phyloP scores from a whole-genome alignment of 2,797 vertebrate genomes.

The Austrolebias charrua region DNA sequence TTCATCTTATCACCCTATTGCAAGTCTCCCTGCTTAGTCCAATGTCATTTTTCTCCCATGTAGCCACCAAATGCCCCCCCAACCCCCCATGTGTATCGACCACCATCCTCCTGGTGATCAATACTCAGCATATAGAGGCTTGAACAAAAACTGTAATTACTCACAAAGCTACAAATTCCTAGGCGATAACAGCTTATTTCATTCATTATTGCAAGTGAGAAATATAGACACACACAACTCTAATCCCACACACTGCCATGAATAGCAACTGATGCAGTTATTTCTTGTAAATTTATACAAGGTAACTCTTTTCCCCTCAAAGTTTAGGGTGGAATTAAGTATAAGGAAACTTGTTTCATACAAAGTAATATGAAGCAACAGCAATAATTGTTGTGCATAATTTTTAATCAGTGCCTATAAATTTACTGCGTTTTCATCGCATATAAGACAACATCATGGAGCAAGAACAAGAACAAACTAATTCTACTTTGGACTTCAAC shows the following conservation, averaged over 20 bases:
- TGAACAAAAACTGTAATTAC: conserved; percentile 81
- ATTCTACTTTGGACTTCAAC: conserved; percentile 82
- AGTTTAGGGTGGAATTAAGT: background rate
- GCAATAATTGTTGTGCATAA: background rate
- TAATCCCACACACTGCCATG: conserved; percentile 16
- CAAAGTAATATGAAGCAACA: background rate
- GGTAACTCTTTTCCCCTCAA: background rate
- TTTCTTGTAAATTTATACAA: conserved; percentile 25
- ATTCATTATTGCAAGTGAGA: conserved; percentile 65
- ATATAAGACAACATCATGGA: conserved; percentile 27
- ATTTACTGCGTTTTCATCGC: conserved; percentile 35
- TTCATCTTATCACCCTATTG: conserved; percentile 72
- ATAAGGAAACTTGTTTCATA: conserved; percentile 6
- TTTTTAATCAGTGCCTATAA: background rate
- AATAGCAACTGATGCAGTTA: conserved; percentile 22
- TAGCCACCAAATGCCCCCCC: conserved; percentile 72
- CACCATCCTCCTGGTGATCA: conserved; percentile 73
- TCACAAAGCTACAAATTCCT: conserved; percentile 82
- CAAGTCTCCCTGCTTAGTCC: conserved; percentile 69
- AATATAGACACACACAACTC: conserved; percentile 45
- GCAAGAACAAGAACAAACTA: conserved; percentile 21
- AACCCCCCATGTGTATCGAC: conserved; percentile 74
- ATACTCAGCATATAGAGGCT: conserved; percentile 75
- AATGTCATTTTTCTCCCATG: conserved; percentile 79
- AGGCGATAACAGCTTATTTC: conserved; percentile 73